A percentile compares a stretch with the other conserved stretches of the same genome.
Conservation (phyloP, 2,888 invertebrate genomes). For the Calephelis perditalis region DNA sequence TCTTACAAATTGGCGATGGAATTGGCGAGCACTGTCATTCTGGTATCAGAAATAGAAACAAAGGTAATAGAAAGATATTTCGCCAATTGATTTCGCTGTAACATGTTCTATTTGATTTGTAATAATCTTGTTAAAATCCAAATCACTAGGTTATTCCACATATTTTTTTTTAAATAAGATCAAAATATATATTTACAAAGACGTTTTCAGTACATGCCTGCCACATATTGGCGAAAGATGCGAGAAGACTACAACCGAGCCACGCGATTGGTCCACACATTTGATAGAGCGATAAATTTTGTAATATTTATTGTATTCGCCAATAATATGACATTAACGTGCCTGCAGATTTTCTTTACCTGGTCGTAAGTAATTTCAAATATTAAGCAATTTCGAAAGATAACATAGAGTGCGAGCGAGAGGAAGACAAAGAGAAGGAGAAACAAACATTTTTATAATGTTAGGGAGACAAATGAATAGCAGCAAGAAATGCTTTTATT, state of each 20-base stretch:
- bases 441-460: no score
- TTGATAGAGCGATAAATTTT: constrained; percentile 79
- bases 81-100: not conserved
- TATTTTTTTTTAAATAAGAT: no score
- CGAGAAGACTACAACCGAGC: constrained; percentile 81
- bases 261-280: constrained; percentile 70
- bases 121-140: no score
- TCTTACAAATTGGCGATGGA: not conserved
- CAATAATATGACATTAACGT: constrained; percentile 83
- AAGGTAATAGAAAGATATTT: not conserved
- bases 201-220: constrained; percentile 40
- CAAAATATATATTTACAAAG: not conserved
- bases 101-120: no score
- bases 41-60: not conserved
- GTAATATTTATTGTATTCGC: constrained; percentile 80
- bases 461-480: no score
- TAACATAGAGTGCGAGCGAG: no score
- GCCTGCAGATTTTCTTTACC: constrained; percentile 81
- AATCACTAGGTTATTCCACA: no score
- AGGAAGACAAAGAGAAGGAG: no score
- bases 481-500: no score
- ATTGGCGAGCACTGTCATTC: not conserved
- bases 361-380: constrained; percentile 67
- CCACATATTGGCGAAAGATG: constrained; percentile 43
- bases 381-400: no score